These are phyloP conservation scores for Montipora capitata DNA, from an alignment of 92 coral and sea anemone species.

Conservation along the genomic window DNA sequence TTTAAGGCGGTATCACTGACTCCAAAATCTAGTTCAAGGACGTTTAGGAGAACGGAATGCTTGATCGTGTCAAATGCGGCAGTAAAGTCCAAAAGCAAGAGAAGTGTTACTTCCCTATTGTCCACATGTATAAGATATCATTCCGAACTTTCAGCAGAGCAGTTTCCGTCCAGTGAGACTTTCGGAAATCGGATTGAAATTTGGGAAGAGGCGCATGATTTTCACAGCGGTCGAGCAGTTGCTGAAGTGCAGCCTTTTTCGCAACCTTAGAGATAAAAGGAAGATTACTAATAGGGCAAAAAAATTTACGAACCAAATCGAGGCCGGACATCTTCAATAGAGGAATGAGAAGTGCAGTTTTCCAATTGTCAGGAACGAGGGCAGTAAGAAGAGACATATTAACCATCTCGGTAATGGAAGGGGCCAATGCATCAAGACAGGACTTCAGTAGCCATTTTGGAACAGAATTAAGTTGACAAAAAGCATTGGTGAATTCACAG, in stretches of 20 bases:
- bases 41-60: background rate
- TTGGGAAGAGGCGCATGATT: constrained; percentile 48
- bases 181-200: constrained; percentile 12
- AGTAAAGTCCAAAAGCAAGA: no score
- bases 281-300: constrained; percentile 41
- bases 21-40: background rate
- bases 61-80: background rate
- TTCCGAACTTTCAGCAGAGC: background rate
- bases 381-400: constrained; percentile 49
- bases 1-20: constrained; percentile 1
- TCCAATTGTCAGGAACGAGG: constrained; percentile 51
- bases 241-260: constrained; percentile 24
- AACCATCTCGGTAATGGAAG: constrained; percentile 52
- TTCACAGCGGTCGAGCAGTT: constrained; percentile 13
- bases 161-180: background rate
- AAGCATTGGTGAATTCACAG: constrained; percentile 32
- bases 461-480: constrained; percentile 61
- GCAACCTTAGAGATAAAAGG: constrained; percentile 23
- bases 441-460: constrained; percentile 49
- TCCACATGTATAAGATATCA: background rate
- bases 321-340: constrained; percentile 46
- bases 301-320: constrained; percentile 24
- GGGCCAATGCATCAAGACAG: constrained; percentile 41
- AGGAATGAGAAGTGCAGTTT: constrained; percentile 44
- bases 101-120: background rate